A percentile compares a stretch with the other conserved stretches of the same genome.
These are phyloP conservation scores for Protophormia terraenovae DNA, from an alignment of 2,888 invertebrate species.

Conservation along the genomic window DNA sequence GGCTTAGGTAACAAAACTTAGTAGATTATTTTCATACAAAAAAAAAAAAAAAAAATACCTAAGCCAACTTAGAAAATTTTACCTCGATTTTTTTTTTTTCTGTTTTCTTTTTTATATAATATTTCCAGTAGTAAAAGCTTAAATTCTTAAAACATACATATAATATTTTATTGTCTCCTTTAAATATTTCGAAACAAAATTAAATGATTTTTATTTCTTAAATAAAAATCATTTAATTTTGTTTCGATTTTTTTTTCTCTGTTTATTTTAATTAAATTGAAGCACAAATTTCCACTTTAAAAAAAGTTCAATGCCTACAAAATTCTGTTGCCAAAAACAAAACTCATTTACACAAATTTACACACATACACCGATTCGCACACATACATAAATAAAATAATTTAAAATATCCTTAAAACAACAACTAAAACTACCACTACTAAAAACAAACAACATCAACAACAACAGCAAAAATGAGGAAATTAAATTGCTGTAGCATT, in stretches of 20 bases:
- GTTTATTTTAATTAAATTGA: slow-evolving; percentile 56
- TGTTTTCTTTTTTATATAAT: too few species aligned
- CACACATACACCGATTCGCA: not conserved
- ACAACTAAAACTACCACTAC: not conserved
- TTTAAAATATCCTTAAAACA: slow-evolving; percentile 42
- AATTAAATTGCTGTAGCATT: slow-evolving; percentile 47
- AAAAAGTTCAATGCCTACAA: slow-evolving; percentile 41
- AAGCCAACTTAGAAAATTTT: too few species aligned
- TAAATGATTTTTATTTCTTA: not conserved
- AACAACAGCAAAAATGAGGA: slow-evolving; percentile 29
- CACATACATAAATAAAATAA: slow-evolving; percentile 10
- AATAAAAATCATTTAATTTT: slow-evolving; percentile 18
- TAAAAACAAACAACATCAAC: slow-evolving; percentile 22
- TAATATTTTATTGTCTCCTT: too few species aligned
- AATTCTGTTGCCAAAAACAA: slow-evolving; percentile 41
- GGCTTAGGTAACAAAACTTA: too few species aligned
- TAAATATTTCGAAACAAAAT: too few species aligned
- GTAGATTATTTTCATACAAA: too few species aligned
- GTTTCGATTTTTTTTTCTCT: not conserved
- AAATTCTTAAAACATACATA: not conserved
- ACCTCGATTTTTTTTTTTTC: too few species aligned
- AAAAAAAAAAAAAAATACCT: too few species aligned
- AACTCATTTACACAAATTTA: not conserved
- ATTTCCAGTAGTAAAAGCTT: too few species aligned
- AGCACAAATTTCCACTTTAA: slow-evolving; percentile 30